Base-by-base conservation (phyloP, 2,113 vertebrate genomes). In the Bubo scandiacus region DNA sequence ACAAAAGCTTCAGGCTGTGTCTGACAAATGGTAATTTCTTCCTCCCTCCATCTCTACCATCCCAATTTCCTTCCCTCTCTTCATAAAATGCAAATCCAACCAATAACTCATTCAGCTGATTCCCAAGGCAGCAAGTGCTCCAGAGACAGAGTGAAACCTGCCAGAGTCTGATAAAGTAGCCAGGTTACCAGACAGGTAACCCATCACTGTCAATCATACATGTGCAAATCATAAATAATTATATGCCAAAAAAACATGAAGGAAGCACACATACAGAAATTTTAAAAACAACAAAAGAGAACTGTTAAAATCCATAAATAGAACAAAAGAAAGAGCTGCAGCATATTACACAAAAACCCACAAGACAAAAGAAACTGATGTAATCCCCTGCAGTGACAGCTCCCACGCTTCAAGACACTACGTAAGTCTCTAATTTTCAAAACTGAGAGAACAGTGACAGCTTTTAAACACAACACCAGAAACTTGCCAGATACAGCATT, bases 51-150 rank as follows among this genome's bases (percentile, higher is more conserved):
- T 38, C 77, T 75, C 67, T 49, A 79, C 63, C 70, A 70, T 29
- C 70, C 68, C 72, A 63, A 19, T 17, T 67, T 92, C 88, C 66
- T 78, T 66, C 72, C 43, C 40, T 81, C 63, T 86, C 90, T 55
- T 67, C 68, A 78, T 23, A 80, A 92, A 94, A 87, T 34, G 74
- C 80, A 96, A 94, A 93, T 92, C 68, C 62, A 93, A 68, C 68
- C 82, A 70, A 6, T 29, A 92, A 89, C 30, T 96, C 91, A 81
- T 84, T 30, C 91, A 61, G 85, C 40, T 45, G 71, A 57, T 55
- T 81, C 30, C 73, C 81, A 67, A 73, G 65, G 57, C 71, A 91
- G 80, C 8, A 52, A 66, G 78, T 2, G 49, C 90, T 89, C 74
- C 52, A 58, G 51, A 88, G 52, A 40, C n/a, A 79, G n/a, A 92